Evolutionary conservation across 2,113 vertebrate genomes (phyloP).

Genomic region (Carassius carassius): DNA sequence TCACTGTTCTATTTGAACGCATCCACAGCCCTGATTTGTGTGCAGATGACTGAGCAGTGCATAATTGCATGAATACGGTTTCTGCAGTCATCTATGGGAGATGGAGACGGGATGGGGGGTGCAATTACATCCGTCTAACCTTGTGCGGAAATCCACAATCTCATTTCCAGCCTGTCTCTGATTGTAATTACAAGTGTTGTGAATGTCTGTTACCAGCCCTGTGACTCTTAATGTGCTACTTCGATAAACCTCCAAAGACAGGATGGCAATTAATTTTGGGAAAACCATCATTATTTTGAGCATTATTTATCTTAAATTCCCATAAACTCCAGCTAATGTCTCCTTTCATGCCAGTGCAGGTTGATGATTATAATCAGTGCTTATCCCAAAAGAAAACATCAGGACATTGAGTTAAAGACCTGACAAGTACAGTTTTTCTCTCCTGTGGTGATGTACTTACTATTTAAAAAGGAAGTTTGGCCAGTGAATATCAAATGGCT

Average conservation of each 20-base stretch:
- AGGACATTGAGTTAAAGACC: neutral
- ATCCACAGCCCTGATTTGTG: constrained; percentile 40
- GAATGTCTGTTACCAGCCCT: constrained; percentile 45
- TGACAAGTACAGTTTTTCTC: neutral
- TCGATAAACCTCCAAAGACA: constrained; percentile 45
- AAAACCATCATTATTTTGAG: constrained; percentile 45
- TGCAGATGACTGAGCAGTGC: neutral
- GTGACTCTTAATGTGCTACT: constrained; percentile 37
- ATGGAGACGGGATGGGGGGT: constrained; percentile 35
- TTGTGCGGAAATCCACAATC: constrained; percentile 64
- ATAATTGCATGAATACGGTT: constrained; percentile 40
- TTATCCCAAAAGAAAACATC: constrained; percentile 1
- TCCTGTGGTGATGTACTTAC: too few relatives aligned
- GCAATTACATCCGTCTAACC: constrained; percentile 58
- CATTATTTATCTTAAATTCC: constrained; percentile 51
- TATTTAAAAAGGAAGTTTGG: neutral
- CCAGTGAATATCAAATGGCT: neutral
- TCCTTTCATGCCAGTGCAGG: neutral
- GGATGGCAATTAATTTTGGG: constrained; percentile 50
- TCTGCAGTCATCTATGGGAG: constrained; percentile 38
- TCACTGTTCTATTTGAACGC: constrained; percentile 48
- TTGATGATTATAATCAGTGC: constrained; percentile 15
- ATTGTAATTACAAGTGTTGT: constrained; percentile 56
- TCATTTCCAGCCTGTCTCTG: constrained; percentile 68
- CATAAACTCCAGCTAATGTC: constrained; percentile 24